These are phyloP conservation scores for Theocolax elegans DNA, from an alignment of 1,140 invertebrate species.

Conservation along the genomic window DNA sequence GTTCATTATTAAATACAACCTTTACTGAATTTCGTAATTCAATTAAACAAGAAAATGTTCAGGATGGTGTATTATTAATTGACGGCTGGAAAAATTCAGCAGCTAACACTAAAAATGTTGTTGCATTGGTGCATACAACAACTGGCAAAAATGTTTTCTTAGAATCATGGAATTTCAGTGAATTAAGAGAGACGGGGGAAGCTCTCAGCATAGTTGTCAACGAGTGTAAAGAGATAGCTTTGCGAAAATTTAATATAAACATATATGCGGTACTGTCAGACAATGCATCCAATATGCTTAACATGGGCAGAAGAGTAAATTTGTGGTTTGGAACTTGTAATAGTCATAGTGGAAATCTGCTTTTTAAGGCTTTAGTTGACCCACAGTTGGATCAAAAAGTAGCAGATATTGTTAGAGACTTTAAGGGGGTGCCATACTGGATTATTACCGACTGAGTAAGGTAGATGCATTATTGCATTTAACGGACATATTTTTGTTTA, in stretches of 20 bases:
- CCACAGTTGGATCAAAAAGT: not conserved
- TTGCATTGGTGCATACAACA: not conserved
- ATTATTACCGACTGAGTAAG: too few species aligned
- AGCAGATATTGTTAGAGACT: too few species aligned
- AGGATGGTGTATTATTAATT: not conserved
- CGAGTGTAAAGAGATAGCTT: constrained; percentile 12
- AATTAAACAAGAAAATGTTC: too few species aligned
- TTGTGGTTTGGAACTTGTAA: too few species aligned
- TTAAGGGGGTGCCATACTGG: too few species aligned
- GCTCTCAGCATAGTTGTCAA: constrained; percentile 9
- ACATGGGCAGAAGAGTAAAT: constrained; percentile 32
- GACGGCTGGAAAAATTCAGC: not conserved
- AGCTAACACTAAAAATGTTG: not conserved
- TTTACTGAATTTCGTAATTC: not conserved
- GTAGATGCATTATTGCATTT: too few species aligned
- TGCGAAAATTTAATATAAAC: constrained; percentile 28
- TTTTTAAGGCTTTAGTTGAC: constrained; percentile 6
- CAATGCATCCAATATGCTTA: constrained; percentile 32
- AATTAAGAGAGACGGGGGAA: not conserved
- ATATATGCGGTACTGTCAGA: constrained; percentile 36
- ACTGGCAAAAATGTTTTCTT: not conserved
- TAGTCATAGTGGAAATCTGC: constrained; percentile 31
- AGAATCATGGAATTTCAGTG: not conserved
- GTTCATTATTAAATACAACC: not conserved
- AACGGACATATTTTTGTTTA: too few species aligned